Percentiles rank a stretch among this genome's conserved stretches.
Conservation (phyloP, 2,888 invertebrate species). For the Ypsolopha scabrella region DNA sequence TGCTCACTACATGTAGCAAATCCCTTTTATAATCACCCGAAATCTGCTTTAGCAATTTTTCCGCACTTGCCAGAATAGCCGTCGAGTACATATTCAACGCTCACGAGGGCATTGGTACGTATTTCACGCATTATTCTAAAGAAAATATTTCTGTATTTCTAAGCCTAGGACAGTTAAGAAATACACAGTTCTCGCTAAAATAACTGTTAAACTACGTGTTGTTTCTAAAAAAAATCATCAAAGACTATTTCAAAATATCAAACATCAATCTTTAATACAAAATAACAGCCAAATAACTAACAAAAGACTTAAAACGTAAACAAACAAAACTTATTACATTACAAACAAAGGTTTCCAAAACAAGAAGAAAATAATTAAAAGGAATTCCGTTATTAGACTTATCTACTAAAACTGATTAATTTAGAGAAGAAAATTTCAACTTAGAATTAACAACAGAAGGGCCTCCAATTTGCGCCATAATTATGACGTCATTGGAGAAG, state of each 20-base stretch:
- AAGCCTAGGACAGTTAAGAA: no score
- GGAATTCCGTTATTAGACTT: not conserved
- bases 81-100: no score
- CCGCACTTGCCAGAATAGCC: no score
- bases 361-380: not conserved
- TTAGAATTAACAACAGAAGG: constrained; percentile 61
- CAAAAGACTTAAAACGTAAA: not conserved
- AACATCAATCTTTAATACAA: not conserved
- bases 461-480: constrained; percentile 64
- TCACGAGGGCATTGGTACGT: no score
- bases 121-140: no score
- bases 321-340: not conserved
- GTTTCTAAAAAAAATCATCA: not conserved
- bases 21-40: no score
- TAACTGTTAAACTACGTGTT: no score
- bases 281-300: not conserved
- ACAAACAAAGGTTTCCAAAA: not conserved
- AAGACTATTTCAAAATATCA: no score
- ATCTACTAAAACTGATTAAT: constrained; percentile 34
- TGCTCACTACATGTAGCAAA: no score
- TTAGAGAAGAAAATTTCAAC: constrained; percentile 46
- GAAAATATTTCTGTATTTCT: no score
- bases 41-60: no score
- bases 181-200: no score
- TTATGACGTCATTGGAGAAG: constrained; percentile 69